Percentiles rank a stretch among this genome's conserved stretches.
Conservation (phyloP, 37 sponge, comb jelly and placozoan genomes). For the Tethya wilhelma region DNA sequence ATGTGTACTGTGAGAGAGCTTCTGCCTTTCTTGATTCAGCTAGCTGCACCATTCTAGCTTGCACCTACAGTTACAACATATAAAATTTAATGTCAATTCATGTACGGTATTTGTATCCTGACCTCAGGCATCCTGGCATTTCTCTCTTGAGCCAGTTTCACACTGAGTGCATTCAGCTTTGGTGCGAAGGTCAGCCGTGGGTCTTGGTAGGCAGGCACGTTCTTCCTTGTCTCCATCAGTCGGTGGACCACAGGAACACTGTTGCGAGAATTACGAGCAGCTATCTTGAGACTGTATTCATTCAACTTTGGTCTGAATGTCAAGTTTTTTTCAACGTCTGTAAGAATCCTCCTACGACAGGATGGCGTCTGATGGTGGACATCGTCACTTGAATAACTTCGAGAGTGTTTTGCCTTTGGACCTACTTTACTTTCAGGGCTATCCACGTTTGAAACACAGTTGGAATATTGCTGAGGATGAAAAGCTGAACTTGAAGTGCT, state of each 20-base stretch:
- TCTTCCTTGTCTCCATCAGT: conserved; percentile 21
- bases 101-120: not conserved
- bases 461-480: too few relatives aligned
- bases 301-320: conserved; percentile 71
- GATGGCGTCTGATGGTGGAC: too few relatives aligned
- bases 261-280: not conserved
- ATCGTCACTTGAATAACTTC: too few relatives aligned
- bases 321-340: conserved; percentile 41
- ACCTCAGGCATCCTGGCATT: conserved; percentile 29
- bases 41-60: conserved; percentile 23
- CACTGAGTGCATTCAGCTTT: conserved; percentile 59
- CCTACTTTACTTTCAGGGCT: too few relatives aligned
- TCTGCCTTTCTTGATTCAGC: conserved; percentile 19
- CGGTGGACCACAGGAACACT: conserved; percentile 22
- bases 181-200: conserved; percentile 54
- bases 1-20: conserved; percentile 34
- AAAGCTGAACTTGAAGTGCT: too few relatives aligned
- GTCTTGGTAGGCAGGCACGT: not conserved
- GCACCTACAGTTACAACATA: conserved; percentile 14
- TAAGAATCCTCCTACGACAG: conserved; percentile 17
- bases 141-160: conserved; percentile 67
- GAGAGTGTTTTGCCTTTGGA: too few relatives aligned
- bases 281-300: conserved; percentile 42
- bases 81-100: not conserved
- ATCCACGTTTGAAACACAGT: too few relatives aligned